Base-by-base conservation (phyloP, 2,113 vertebrate species). In the Pelusios castaneus region DNA sequence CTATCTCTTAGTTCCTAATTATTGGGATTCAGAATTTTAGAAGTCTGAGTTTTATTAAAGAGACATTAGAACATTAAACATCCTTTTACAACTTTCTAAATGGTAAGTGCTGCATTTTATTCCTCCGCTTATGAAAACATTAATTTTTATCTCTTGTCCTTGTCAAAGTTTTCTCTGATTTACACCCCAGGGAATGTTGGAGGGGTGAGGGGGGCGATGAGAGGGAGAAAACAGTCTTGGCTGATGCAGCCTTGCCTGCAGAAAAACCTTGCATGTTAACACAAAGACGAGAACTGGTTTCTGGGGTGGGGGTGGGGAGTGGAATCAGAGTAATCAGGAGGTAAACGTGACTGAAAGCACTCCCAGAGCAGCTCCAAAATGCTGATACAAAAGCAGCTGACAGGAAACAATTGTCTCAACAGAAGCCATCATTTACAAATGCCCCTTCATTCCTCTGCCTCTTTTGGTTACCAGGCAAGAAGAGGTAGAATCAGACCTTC, bases 341-440 rank as follows among this genome's bases (percentile, higher is more conserved):
- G 84, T 91, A 93, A 92, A 97, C 89, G 91, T 96, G 96, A 92
- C 93, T 93, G 86, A 85, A 52, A 17, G 51, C 51, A 52, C 51
- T 52, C 14, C 14, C 51, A 52, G 58, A 93, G 95, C 97, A 96
- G 97, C 95, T 89, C 93, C 45, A 2, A 91, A 93, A 87, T 81
- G 67, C 90, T 56, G 85, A 88, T 87, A 87, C 80, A 91, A 91
- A 91, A 83, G 81, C 80, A 19, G 85, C 6, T 2, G 83, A 85
- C 86, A 19, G 85, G 80, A 84, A 97, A 96, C 90, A 93, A 97
- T 96, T 49, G 95, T 67, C 89, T 88, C 70, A 94, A 84, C 52
- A 89, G 89, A 88, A 89, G 84, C 93, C 58, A 56, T 79, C 0
- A 10, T 87, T 96, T 88, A 56, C 85, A 87, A 91, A 97, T 87